Percentiles rank a stretch among this genome's conserved stretches.
These are phyloP conservation scores for Priocnemis perturbator DNA, from an alignment of 2,888 invertebrate genomes.

Conservation along the genomic window DNA sequence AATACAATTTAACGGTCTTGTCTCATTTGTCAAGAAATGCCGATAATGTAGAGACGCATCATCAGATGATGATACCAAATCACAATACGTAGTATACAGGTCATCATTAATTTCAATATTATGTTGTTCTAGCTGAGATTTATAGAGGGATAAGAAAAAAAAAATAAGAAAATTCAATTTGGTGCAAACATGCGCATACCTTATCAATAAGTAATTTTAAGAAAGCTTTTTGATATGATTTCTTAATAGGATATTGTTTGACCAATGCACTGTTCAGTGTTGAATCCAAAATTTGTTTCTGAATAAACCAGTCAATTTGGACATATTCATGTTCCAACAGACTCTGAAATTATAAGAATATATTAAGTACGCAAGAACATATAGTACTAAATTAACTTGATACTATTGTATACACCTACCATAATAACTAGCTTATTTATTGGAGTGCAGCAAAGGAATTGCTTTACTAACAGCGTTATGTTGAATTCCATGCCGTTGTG, in stretches of 20 bases:
- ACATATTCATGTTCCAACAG: constrained; percentile 19
- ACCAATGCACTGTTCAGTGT: constrained; percentile 79
- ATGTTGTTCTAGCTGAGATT: constrained; percentile 76
- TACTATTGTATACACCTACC: constrained; percentile 47
- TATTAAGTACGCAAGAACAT: neutral
- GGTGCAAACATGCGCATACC: constrained; percentile 45
- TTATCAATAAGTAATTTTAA: constrained; percentile 80
- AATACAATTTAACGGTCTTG: constrained; percentile 73
- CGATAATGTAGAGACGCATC: constrained; percentile 77
- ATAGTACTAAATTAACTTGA: constrained; percentile 6
- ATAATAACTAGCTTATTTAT: constrained; percentile 56
- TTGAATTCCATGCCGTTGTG: constrained; percentile 7
- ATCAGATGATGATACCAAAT: constrained; percentile 74
- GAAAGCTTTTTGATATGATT: constrained; percentile 81
- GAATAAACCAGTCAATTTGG: constrained; percentile 64
- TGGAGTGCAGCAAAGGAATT: constrained; percentile 66
- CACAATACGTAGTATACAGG: constrained; percentile 80
- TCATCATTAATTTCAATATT: constrained; percentile 80
- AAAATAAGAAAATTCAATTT: constrained; percentile 1
- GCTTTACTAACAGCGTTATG: constrained; percentile 50
- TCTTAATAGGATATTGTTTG: constrained; percentile 80
- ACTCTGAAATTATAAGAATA: constrained; percentile 17
- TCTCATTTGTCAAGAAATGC: constrained; percentile 78
- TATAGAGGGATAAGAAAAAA: constrained; percentile 18
- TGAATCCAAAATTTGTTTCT: constrained; percentile 78